Percentiles rank a stretch among this genome's conserved stretches.
Conservation (phyloP, 2,113 vertebrate species). For the Acanthochromis polyacanthus region DNA sequence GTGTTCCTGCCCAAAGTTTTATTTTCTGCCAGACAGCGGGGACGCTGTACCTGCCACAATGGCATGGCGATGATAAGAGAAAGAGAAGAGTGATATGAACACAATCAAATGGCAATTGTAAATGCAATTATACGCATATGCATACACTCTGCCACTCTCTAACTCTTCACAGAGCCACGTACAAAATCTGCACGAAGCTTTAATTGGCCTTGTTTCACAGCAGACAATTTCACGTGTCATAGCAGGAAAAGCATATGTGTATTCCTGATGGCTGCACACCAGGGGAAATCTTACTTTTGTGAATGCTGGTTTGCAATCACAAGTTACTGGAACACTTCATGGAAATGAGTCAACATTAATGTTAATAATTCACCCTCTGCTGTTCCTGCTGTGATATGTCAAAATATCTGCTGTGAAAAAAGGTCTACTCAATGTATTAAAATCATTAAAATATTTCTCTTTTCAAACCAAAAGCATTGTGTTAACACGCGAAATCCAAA, state of each 20-base stretch:
- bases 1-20: constrained; percentile 27
- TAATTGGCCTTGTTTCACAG: neutral
- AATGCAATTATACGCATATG: neutral
- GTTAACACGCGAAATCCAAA: constrained; percentile 15
- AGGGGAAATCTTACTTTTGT: too few species aligned
- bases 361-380: neutral
- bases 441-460: neutral
- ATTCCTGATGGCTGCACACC: too few species aligned
- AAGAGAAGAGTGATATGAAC: neutral
- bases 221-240: neutral
- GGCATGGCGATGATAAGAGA: constrained; percentile 27
- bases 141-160: neutral
- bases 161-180: neutral
- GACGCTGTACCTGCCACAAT: constrained; percentile 21
- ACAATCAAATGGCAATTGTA: constrained; percentile 33
- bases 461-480: neutral
- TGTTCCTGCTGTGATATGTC: neutral
- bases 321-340: neutral
- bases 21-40: constrained; percentile 32
- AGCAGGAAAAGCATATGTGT: neutral
- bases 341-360: neutral
- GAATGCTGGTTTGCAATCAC: neutral
- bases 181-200: neutral
- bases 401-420: neutral
- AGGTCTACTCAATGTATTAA: neutral